A percentile compares a stretch with the other conserved stretches of the same genome.
Conservation (phyloP, 2,888 invertebrate species). For the Therioaphis trifolii region DNA sequence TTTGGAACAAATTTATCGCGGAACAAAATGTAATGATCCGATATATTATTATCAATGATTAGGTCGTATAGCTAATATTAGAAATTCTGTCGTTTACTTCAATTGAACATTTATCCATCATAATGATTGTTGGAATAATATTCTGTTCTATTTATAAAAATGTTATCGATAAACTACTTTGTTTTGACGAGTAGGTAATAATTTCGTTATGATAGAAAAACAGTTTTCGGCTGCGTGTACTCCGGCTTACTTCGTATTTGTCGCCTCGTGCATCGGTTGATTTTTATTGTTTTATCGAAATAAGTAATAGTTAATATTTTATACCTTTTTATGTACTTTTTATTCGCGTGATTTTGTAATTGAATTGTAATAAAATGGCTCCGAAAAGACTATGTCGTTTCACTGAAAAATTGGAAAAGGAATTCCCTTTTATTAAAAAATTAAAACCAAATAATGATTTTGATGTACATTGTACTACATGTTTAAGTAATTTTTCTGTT, state of each 20-base stretch:
- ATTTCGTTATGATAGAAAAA: constrained; percentile 12
- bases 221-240: constrained; percentile 1
- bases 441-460: neutral
- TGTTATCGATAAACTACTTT: constrained; percentile 2
- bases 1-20: neutral
- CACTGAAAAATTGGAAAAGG: no score
- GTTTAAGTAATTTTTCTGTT: neutral
- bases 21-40: neutral
- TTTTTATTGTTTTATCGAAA: no score
- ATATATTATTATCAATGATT: neutral
- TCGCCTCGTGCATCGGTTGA: no score
- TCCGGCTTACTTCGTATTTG: neutral
- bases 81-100: neutral
- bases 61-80: neutral
- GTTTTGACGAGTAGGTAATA: neutral
- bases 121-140: neutral
- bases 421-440: no score
- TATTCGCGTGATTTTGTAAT: no score
- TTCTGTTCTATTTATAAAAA: neutral
- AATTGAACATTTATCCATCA: neutral
- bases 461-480: neutral
- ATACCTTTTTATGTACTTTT: no score
- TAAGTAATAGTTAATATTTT: no score
- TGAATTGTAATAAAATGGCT: no score
- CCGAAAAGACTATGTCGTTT: no score